Evolutionary conservation across 2,888 invertebrate species (phyloP).

Genomic region (Orgyia antiqua): DNA sequence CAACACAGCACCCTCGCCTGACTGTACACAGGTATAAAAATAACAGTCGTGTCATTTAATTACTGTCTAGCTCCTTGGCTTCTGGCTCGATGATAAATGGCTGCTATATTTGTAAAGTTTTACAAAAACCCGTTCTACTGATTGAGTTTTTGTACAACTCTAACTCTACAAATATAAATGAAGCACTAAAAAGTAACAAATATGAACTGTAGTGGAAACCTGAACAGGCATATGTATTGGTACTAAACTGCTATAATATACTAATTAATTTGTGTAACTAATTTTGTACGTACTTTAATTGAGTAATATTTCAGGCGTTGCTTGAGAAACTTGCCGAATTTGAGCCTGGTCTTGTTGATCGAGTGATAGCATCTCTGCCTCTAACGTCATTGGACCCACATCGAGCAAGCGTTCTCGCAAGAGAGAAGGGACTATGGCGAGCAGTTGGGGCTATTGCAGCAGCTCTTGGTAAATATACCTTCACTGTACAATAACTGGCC

Average conservation of each 20-base stretch:
- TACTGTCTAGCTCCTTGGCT: neutral
- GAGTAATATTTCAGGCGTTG: conserved; percentile 77
- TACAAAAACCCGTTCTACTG: too few species aligned
- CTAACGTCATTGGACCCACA: conserved; percentile 64
- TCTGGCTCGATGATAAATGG: too few species aligned
- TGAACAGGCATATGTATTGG: too few species aligned
- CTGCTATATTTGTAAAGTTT: too few species aligned
- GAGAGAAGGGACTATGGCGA: conserved; percentile 56
- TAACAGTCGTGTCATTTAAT: neutral
- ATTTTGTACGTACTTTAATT: too few species aligned
- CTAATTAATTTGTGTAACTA: too few species aligned
- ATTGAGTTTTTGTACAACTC: too few species aligned
- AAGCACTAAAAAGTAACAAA: too few species aligned
- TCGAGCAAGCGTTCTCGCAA: conserved; percentile 60
- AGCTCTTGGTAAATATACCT: conserved; percentile 47
- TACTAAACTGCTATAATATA: too few species aligned
- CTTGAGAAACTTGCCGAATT: conserved; percentile 81
- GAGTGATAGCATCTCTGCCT: conserved; percentile 78
- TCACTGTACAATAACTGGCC: too few species aligned
- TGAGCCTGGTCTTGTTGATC: conserved; percentile 82
- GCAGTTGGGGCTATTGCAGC: conserved; percentile 65
- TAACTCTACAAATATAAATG: too few species aligned
- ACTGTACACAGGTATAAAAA: conserved; percentile 70
- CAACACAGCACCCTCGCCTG: conserved; percentile 75
- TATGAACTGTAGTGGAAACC: too few species aligned